A percentile compares a stretch with the other conserved stretches of the same genome.
These are phyloP conservation scores for Aurelia aurita DNA, from an alignment of 30 jellyfish, hydroid and myxozoan species.

Conservation along the genomic window DNA sequence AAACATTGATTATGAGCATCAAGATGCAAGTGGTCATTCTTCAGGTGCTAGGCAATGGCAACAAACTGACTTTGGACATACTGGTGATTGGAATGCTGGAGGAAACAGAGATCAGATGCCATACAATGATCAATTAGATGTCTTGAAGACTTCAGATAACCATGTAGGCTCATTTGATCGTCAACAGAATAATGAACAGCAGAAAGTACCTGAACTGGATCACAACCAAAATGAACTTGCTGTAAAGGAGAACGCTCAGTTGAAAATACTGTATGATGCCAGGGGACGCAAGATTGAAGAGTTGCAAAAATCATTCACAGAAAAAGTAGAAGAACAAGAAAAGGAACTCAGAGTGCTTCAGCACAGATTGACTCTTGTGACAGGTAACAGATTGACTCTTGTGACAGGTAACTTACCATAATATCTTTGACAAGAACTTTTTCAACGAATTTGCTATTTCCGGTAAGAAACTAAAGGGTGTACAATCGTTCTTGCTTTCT, in stretches of 20 bases:
- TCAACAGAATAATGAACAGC: neutral
- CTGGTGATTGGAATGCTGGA: too few species aligned
- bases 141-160: too few species aligned
- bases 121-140: too few species aligned
- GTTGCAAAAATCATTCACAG: slow-evolving; percentile 51
- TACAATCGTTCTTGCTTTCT: too few species aligned
- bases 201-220: neutral
- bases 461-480: too few species aligned
- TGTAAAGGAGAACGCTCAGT: slow-evolving; percentile 52
- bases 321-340: slow-evolving; percentile 42
- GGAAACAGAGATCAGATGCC: too few species aligned
- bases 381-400: slow-evolving; percentile 62
- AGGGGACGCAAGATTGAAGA: slow-evolving; percentile 88
- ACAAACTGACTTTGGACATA: too few species aligned
- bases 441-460: neutral
- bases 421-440: neutral
- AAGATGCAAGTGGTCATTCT: too few species aligned
- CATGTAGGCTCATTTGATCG: neutral
- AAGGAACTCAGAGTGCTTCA: slow-evolving; percentile 74
- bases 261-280: slow-evolving; percentile 81
- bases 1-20: too few species aligned
- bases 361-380: slow-evolving; percentile 63
- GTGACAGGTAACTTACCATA: neutral
- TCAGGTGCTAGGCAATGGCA: too few species aligned
- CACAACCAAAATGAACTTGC: slow-evolving; percentile 3